phyloP scores from a whole-genome alignment of 2,113 vertebrate genomes.

The Procavia capensis region DNA sequence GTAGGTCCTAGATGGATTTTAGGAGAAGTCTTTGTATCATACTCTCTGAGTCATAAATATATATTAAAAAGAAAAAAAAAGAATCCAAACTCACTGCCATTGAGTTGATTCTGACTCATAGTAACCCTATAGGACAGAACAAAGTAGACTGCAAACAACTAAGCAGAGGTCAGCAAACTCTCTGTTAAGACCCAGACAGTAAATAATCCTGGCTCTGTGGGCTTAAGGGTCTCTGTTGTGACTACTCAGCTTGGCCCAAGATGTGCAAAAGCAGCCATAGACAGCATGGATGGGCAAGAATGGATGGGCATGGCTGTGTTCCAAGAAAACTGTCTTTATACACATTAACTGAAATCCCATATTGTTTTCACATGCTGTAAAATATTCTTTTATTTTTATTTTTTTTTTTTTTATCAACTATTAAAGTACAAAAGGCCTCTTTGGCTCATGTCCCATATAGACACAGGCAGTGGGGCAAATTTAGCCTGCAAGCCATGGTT shows the following conservation, averaged over 20 bases:
- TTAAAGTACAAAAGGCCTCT: not conserved
- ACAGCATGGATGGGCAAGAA: too few species aligned
- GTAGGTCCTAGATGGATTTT: not conserved
- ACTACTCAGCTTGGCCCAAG: not conserved
- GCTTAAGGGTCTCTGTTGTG: too few species aligned
- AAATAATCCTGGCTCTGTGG: not conserved
- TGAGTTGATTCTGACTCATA: too few species aligned
- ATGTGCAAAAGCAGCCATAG: not conserved
- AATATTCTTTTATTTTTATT: not conserved
- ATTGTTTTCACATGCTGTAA: not conserved
- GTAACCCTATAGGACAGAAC: not conserved
- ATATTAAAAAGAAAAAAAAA: not conserved
- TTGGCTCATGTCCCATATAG: not conserved
- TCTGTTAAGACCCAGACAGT: not conserved
- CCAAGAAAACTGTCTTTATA: not conserved
- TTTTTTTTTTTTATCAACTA: not conserved
- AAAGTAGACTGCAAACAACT: not conserved
- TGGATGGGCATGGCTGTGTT: not conserved
- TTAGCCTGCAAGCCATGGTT: not conserved
- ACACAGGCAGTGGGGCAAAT: not conserved
- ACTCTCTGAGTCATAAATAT: constrained; percentile 3
- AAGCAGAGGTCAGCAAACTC: not conserved
- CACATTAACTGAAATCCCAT: not conserved
- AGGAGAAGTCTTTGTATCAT: not conserved
- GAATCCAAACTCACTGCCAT: not conserved